Evolutionary conservation across 1,140 invertebrate species (phyloP).

Genomic region (Drosophila trapezifrons): DNA sequence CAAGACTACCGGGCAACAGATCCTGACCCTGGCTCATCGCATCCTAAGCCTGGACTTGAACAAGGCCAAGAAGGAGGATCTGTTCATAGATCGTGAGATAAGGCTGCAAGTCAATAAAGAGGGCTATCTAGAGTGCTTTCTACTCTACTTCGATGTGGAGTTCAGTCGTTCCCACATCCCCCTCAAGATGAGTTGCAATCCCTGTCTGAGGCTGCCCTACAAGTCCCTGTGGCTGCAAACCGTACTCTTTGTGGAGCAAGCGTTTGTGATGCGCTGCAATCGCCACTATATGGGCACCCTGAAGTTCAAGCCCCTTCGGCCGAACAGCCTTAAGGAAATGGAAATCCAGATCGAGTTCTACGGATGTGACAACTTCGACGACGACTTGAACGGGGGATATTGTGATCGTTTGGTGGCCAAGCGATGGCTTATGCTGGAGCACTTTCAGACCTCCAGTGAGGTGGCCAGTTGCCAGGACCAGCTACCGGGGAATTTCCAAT

Average conservation of each 20-base stretch:
- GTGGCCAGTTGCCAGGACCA: slow-evolving; percentile 60
- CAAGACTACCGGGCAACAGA: slow-evolving; percentile 96
- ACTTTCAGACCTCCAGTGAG: slow-evolving; percentile 37
- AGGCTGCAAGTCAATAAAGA: slow-evolving; percentile 32
- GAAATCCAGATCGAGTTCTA: slow-evolving; percentile 38
- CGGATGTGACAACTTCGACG: background rate
- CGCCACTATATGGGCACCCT: slow-evolving; percentile 39
- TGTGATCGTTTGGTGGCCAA: slow-evolving; percentile 35
- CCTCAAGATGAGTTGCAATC: slow-evolving; percentile 51
- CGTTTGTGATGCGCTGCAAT: slow-evolving; percentile 44
- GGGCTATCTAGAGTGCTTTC: slow-evolving; percentile 53
- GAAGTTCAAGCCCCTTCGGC: slow-evolving; percentile 15
- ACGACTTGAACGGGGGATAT: background rate
- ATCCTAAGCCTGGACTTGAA: slow-evolving; percentile 51
- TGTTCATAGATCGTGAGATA: slow-evolving; percentile 29
- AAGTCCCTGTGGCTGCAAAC: slow-evolving; percentile 69
- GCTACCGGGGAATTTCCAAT: background rate
- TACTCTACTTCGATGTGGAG: slow-evolving; percentile 68
- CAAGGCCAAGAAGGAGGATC: slow-evolving; percentile 10
- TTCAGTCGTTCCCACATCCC: slow-evolving; percentile 60
- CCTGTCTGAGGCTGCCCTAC: background rate
- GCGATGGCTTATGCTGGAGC: slow-evolving; percentile 46
- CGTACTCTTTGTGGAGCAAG: slow-evolving; percentile 60
- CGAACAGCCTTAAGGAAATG: slow-evolving; percentile 34
- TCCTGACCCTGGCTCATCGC: slow-evolving; percentile 80